Conservation (phyloP, 2,113 vertebrate species). For the Neotoma lepida region DNA sequence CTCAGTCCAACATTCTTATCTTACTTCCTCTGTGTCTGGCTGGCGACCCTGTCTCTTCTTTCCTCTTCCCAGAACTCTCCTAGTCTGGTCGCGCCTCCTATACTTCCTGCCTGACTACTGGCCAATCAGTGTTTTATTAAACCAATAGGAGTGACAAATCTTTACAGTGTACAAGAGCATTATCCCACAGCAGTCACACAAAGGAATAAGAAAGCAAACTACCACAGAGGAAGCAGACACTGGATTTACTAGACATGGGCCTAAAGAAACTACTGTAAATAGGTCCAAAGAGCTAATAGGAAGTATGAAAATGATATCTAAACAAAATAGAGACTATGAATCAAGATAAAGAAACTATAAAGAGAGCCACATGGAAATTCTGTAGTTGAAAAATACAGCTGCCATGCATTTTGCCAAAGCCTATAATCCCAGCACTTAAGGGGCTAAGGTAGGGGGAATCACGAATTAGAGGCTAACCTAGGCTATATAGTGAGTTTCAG, state of each 20-base stretch:
- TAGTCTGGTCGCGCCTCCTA: too few species aligned
- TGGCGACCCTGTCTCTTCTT: too few species aligned
- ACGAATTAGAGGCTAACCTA: not conserved
- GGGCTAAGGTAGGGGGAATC: not conserved
- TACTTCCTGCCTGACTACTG: too few species aligned
- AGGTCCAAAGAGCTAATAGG: not conserved
- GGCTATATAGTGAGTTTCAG: not conserved
- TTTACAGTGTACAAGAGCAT: too few species aligned
- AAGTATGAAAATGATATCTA: not conserved
- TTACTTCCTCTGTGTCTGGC: too few species aligned
- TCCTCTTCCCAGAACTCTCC: too few species aligned
- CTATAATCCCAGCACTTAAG: not conserved
- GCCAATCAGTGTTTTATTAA: too few species aligned
- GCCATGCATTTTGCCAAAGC: not conserved
- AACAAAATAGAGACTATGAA: not conserved
- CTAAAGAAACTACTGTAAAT: not conserved
- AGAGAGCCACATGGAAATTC: not conserved
- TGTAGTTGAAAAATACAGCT: not conserved
- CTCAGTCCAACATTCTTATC: too few species aligned
- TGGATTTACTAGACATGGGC: not conserved
- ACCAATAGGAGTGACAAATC: too few species aligned
- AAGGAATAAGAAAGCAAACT: not conserved
- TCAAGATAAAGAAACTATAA: not conserved
- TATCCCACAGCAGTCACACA: not conserved
- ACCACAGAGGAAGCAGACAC: not conserved